Base-by-base conservation (phyloP, 2,797 vertebrate species). In the Cyclura pinguis region DNA sequence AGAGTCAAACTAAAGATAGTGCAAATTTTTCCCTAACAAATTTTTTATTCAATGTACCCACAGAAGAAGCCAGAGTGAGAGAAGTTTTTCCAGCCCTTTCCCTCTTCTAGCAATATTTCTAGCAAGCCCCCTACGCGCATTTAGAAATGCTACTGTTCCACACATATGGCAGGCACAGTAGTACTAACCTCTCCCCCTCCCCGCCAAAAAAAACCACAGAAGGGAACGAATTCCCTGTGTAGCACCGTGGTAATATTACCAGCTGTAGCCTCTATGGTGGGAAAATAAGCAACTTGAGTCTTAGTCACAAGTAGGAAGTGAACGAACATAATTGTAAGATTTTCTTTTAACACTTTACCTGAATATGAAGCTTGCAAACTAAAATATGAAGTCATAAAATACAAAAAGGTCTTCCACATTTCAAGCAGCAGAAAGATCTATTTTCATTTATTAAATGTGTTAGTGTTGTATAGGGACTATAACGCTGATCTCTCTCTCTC, bases 381-480 rank as follows among this genome's bases (percentile, higher is more conserved):
- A 72, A n/a, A 90, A 73, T 74, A 67, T 81, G 64, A 90, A 72
- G 29, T 29, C 38, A 81, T 50, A 42, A 55, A 80, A n/a, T 47
- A 50, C 42, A 86, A 85, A 10, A 13, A 24, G 24, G 69, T 52
- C 78, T 35, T 64, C 20, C 3, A 85, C 50, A 81, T 82, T 90
- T 82, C 55, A 55, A 35, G 20, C 6, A 85, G 47, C 18, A 73
- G 50, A 24, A 18, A 27, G 10, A 16, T 81, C 12, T n/a, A 13
- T 52, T 74, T 84, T 81, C 62, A 59, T 86, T 73, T 81, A 73
- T 6, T 47, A 47, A 73, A 77, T 59, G 10, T 89, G 47, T 86
- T 67, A 55, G n/a, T 47, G 5, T 29, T 73, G 29, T 7, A 5
- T 72, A 80, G 74, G 24, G 18, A 47, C n/a, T 80, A 59, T 57